phyloP scores from a whole-genome alignment of 1,140 invertebrate species.

The Cherax quadricarinatus region DNA sequence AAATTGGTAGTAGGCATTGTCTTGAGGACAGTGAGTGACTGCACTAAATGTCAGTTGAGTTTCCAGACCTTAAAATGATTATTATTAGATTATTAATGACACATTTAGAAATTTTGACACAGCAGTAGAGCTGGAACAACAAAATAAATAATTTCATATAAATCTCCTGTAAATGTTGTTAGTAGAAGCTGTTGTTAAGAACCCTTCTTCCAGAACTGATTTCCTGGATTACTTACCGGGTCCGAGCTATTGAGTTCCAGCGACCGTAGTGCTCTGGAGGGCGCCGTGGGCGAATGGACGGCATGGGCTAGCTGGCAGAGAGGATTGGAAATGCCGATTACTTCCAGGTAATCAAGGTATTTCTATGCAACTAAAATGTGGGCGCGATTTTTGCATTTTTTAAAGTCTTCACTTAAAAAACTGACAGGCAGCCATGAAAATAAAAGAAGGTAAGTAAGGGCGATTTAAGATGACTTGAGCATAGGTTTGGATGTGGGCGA shows the following conservation, averaged over 20 bases:
- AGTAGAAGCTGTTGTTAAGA: constrained; percentile 59
- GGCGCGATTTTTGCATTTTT: constrained; percentile 1
- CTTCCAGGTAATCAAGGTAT: constrained; percentile 20
- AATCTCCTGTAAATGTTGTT: constrained; percentile 37
- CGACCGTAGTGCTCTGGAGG: constrained; percentile 62
- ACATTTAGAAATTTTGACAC: neutral
- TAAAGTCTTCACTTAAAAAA: neutral
- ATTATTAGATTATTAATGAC: neutral
- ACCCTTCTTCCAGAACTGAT: constrained; percentile 43
- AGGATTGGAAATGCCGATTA: constrained; percentile 65
- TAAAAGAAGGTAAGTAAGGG: neutral
- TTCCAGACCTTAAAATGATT: too few relatives aligned
- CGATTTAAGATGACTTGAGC: neutral
- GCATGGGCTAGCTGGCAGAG: constrained; percentile 67
- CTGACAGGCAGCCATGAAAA: neutral
- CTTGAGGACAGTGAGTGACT: too few relatives aligned
- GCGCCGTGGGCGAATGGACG: constrained; percentile 64
- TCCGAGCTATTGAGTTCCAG: constrained; percentile 60
- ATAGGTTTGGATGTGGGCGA: neutral
- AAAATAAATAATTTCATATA: neutral
- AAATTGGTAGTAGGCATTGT: too few relatives aligned
- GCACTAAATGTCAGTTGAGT: too few relatives aligned
- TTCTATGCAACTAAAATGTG: constrained; percentile 28
- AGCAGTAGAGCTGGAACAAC: neutral
- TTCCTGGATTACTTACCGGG: constrained; percentile 56